Percentiles rank a stretch among this genome's conserved stretches.
Conservation (phyloP, 2,888 invertebrate species). For the Adineta ricciae region DNA sequence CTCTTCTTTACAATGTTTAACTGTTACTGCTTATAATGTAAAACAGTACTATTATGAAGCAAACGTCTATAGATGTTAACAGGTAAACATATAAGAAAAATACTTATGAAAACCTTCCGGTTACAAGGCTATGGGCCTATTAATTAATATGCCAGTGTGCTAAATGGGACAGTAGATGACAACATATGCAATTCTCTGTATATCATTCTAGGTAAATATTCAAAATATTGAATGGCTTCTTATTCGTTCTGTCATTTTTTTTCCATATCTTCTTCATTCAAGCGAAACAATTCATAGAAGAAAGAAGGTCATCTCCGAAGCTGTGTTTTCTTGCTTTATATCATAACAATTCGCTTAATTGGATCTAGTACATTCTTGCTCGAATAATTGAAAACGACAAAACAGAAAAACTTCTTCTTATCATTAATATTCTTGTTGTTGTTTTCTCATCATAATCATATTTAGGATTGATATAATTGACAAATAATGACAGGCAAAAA, state of each 20-base stretch:
- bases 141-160: background rate
- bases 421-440: too few species aligned
- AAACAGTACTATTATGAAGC: background rate
- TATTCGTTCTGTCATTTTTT: background rate
- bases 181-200: background rate
- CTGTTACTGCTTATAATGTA: too few species aligned
- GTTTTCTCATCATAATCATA: too few species aligned
- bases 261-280: background rate
- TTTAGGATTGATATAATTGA: too few species aligned
- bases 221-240: background rate
- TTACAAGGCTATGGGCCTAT: background rate
- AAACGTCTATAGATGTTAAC: background rate
- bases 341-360: background rate
- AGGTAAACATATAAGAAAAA: background rate
- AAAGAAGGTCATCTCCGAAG: background rate
- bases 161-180: background rate
- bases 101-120: background rate
- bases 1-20: too few species aligned
- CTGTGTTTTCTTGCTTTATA: background rate
- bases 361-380: background rate
- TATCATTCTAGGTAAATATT: background rate
- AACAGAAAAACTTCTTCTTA: too few species aligned
- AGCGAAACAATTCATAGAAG: background rate
- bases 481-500: too few species aligned
- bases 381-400: background rate